Percentiles rank a stretch among this genome's conserved stretches.
Evolutionary conservation across 2,888 invertebrate species (phyloP).

Genomic region (Terebella lapidaria): DNA sequence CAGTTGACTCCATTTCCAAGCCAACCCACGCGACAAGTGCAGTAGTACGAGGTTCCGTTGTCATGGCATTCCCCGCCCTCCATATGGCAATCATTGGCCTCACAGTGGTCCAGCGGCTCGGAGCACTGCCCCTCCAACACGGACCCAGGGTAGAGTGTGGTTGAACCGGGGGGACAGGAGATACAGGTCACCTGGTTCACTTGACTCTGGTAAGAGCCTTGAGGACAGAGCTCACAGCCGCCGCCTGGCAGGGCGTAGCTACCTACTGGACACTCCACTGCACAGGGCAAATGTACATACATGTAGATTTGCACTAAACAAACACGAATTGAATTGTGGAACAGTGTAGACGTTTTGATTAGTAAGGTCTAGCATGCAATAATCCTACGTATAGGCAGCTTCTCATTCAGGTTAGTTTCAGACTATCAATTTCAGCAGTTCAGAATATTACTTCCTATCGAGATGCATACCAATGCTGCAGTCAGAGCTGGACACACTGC

Average conservation of each 20-base stretch:
- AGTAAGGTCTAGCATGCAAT: too few species aligned
- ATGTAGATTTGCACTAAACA: too few species aligned
- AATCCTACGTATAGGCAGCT: too few species aligned
- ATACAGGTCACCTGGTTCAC: constrained; percentile 27
- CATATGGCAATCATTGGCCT: constrained; percentile 27
- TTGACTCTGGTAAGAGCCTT: constrained; percentile 31
- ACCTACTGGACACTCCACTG: constrained; percentile 32
- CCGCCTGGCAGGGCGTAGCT: constrained; percentile 13
- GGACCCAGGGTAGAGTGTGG: constrained; percentile 27
- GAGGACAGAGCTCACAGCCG: constrained; percentile 30
- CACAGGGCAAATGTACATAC: too few species aligned
- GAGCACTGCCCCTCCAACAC: constrained; percentile 23
- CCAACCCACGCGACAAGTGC: constrained; percentile 31
- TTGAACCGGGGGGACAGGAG: constrained; percentile 30
- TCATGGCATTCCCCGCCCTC: constrained; percentile 27
- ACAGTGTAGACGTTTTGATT: too few species aligned
- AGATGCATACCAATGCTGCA: constrained; percentile 30
- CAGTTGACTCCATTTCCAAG: constrained; percentile 29
- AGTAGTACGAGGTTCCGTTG: constrained; percentile 25
- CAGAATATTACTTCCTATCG: too few species aligned
- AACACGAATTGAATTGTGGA: too few species aligned
- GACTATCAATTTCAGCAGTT: too few species aligned
- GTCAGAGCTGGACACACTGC: constrained; percentile 62
- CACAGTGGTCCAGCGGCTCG: constrained; percentile 29
- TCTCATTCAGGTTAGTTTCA: too few species aligned